These are phyloP conservation scores for Dicaeum eximium DNA, from an alignment of 2,113 vertebrate species.

Conservation along the genomic window DNA sequence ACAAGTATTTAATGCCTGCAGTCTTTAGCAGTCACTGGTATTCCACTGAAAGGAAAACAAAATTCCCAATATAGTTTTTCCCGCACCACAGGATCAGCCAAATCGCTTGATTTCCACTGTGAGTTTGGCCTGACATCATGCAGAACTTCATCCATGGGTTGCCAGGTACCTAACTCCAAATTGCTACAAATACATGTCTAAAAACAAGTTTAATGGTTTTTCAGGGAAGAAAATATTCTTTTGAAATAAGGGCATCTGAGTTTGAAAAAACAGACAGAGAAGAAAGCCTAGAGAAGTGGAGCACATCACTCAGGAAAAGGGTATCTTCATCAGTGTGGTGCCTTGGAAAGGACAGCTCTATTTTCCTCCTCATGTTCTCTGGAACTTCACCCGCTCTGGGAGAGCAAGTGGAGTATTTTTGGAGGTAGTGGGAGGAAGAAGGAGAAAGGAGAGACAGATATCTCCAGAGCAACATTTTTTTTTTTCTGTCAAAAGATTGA, in stretches of 20 bases:
- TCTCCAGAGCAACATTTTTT: neutral
- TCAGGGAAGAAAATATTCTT: neutral
- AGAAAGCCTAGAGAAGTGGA: neutral
- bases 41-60: neutral
- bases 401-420: neutral
- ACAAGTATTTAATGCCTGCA: neutral
- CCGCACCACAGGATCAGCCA: neutral
- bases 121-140: neutral
- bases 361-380: neutral
- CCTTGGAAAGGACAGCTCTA: neutral
- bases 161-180: neutral
- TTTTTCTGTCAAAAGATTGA: neutral
- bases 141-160: neutral
- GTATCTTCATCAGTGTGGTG: rapidly evolving
- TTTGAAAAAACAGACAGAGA: neutral
- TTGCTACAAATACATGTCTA: neutral
- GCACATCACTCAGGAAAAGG: neutral
- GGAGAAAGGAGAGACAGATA: neutral
- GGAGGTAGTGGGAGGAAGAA: neutral
- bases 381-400: neutral
- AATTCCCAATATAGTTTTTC: neutral
- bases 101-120: neutral
- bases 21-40: neutral
- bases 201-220: neutral
- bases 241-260: neutral